Percentiles rank a stretch among this genome's conserved stretches.
Conservation (phyloP, 2,113 vertebrate species). For the Prunella himalayana region DNA sequence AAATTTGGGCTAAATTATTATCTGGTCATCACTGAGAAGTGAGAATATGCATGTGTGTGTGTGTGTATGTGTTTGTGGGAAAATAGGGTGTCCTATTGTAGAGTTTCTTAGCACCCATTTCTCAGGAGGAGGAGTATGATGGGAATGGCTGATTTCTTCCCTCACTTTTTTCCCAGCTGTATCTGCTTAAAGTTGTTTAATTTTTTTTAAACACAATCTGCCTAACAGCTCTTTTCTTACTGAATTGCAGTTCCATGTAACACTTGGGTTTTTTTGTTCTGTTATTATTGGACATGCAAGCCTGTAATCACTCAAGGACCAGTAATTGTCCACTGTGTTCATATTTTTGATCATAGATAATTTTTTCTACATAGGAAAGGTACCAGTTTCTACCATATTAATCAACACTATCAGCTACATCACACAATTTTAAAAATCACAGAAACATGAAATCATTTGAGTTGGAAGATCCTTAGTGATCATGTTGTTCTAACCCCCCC, state of each 20-base stretch:
- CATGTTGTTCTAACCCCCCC: background rate
- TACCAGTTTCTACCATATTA: background rate
- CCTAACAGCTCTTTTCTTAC: background rate
- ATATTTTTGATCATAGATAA: background rate
- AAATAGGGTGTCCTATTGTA: rapidly evolving
- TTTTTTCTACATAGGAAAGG: background rate
- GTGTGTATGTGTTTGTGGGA: background rate
- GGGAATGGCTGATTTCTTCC: background rate
- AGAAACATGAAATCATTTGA: background rate
- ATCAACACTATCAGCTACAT: background rate
- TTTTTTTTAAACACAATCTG: background rate
- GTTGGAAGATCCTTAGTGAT: background rate
- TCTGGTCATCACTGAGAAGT: background rate
- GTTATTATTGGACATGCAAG: background rate
- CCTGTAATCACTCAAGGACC: background rate
- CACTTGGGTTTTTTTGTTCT: rapidly evolving
- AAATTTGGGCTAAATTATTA: background rate
- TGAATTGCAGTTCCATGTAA: background rate
- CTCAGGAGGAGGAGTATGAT: background rate
- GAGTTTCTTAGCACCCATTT: rapidly evolving
- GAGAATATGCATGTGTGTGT: too few relatives aligned
- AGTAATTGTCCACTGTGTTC: background rate
- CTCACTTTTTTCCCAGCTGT: background rate
- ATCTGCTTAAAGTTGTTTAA: background rate
- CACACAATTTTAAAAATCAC: background rate